A percentile compares a stretch with the other conserved stretches of the same genome.
phyloP scores from a whole-genome alignment of 2,797 vertebrate genomes.

The Pogonophryne albipinna region DNA sequence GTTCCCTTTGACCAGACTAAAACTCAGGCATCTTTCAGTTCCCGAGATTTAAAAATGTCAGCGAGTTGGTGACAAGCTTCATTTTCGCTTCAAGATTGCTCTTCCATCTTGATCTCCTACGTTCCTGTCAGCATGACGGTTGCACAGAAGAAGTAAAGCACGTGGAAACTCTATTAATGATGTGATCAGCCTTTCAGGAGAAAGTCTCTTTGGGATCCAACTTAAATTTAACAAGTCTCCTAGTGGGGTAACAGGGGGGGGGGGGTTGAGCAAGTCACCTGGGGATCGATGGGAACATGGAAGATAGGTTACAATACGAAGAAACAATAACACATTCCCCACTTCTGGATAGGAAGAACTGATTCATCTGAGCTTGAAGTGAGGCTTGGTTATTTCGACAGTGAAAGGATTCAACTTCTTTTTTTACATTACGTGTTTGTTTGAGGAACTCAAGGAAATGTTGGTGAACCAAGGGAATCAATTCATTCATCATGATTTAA shows the following conservation, averaged over 20 bases:
- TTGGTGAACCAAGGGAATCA: background rate
- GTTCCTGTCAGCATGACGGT: constrained; percentile 25
- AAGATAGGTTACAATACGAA: constrained; percentile 5
- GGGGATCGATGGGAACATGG: constrained; percentile 40
- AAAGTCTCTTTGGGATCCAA: constrained; percentile 46
- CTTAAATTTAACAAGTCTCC: constrained; percentile 54
- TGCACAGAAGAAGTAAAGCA: constrained; percentile 6
- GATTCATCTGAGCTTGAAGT: background rate
- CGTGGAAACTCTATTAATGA: constrained; percentile 34
- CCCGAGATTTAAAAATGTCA: constrained; percentile 34
- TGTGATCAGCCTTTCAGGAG: constrained; percentile 42
- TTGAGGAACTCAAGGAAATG: background rate
- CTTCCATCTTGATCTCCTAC: constrained; percentile 8
- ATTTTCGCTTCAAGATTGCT: constrained; percentile 36
- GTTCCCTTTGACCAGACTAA: constrained; percentile 43
- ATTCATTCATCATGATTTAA: background rate
- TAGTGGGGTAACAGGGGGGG: background rate
- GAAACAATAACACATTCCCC: background rate
- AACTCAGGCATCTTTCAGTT: constrained; percentile 29
- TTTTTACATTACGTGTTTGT: background rate
- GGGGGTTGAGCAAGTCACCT: constrained; percentile 18
- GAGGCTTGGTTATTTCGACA: background rate
- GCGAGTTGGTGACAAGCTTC: constrained; percentile 27
- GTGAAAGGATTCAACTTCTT: background rate
- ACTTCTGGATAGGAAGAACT: background rate